Conservation (phyloP, 2,797 vertebrate genomes). For the Myoxocephalus aenaeus region DNA sequence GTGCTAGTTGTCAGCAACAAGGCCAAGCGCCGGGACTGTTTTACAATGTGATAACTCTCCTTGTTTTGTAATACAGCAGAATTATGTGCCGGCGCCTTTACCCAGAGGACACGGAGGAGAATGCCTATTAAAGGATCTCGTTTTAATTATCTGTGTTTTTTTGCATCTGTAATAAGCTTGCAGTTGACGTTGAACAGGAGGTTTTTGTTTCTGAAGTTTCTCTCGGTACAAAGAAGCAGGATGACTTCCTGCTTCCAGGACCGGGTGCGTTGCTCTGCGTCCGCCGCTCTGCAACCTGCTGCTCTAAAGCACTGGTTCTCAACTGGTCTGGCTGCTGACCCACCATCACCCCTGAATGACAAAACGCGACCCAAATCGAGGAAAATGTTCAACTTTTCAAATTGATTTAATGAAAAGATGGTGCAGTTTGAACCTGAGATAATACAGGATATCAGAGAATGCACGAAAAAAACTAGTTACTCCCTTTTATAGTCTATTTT, state of each 20-base stretch:
- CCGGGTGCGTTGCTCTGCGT: conserved; percentile 8
- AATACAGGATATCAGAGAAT: too few species aligned
- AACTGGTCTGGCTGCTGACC: too few species aligned
- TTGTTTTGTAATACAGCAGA: conserved; percentile 44
- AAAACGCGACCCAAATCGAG: too few species aligned
- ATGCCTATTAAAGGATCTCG: conserved; percentile 43
- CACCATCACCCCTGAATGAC: too few species aligned
- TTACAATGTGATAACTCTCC: conserved; percentile 44
- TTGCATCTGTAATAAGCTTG: conserved; percentile 48
- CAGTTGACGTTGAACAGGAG: conserved; percentile 14
- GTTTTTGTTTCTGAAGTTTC: conserved; percentile 33
- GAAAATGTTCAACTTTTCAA: too few species aligned
- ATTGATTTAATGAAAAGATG: too few species aligned
- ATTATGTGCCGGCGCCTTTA: conserved; percentile 44
- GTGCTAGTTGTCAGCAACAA: conserved; percentile 47
- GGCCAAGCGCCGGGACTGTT: conserved; percentile 43
- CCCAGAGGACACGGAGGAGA: conserved; percentile 42
- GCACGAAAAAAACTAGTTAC: too few species aligned
- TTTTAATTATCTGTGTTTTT: conserved; percentile 57
- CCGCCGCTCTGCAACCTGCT: conserved; percentile 15
- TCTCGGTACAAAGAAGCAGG: conserved; percentile 15
- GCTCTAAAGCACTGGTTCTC: background rate
- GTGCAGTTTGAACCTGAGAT: too few species aligned
- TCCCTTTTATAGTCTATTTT: too few species aligned
- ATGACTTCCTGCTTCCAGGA: conserved; percentile 12